phyloP scores from a whole-genome alignment of 2,797 vertebrate species.

The Diceros bicornis region DNA sequence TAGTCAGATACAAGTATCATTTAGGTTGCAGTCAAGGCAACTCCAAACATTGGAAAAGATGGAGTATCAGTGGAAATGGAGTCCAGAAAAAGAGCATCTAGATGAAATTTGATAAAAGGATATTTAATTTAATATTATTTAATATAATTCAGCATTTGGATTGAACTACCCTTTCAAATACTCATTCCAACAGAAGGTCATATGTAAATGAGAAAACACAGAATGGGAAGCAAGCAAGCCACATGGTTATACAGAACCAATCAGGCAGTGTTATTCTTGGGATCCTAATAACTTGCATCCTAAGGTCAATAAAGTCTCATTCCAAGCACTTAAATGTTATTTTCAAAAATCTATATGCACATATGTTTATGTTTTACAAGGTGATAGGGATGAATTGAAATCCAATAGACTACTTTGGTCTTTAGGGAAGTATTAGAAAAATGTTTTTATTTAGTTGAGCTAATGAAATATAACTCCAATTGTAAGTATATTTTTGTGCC shows the following conservation, averaged over 20 bases:
- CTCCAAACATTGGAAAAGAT: not conserved
- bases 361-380: conserved; percentile 1
- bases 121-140: not conserved
- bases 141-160: conserved; percentile 26
- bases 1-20: not conserved
- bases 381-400: not conserved
- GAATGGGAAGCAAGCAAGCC: not conserved
- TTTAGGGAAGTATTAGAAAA: not conserved
- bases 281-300: not conserved
- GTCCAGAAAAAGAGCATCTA: not conserved
- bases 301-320: not conserved
- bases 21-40: not conserved
- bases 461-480: not conserved
- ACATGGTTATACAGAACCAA: not conserved
- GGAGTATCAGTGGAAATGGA: not conserved
- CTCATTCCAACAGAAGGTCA: not conserved
- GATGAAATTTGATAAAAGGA: not conserved
- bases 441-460: not conserved
- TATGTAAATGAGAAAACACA: not conserved
- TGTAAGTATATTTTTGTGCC: not conserved
- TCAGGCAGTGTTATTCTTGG: not conserved
- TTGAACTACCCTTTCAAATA: not conserved
- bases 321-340: not conserved
- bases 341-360: not conserved
- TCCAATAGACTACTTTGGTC: not conserved